Percentiles rank a stretch among this genome's conserved stretches.
These are phyloP conservation scores for Crocallis elinguaria DNA, from an alignment of 2,888 invertebrate genomes.

Conservation along the genomic window DNA sequence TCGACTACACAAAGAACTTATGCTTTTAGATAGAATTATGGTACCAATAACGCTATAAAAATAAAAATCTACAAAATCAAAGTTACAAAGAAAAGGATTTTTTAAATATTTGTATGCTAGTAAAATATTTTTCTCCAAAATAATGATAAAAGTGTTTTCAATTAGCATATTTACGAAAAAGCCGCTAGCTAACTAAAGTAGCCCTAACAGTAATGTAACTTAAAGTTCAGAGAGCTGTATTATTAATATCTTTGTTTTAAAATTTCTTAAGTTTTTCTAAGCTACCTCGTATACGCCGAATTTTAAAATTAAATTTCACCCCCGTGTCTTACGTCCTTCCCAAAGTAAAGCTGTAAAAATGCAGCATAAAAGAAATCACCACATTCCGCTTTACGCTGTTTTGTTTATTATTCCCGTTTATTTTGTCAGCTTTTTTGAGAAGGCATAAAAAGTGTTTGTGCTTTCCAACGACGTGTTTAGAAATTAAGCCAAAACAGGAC, in stretches of 20 bases:
- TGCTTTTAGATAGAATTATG: no score
- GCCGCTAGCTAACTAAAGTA: no score
- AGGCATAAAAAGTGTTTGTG: not conserved
- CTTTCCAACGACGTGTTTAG: not conserved
- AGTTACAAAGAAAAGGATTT: no score
- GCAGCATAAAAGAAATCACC: conserved; percentile 13
- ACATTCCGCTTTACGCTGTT: not conserved
- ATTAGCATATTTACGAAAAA: no score
- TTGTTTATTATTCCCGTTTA: conserved; percentile 10
- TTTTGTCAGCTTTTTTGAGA: conserved; percentile 10
- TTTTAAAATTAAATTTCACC: conserved; percentile 1
- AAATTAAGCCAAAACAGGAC: not conserved
- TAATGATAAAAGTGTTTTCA: no score
- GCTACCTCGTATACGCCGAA: not conserved
- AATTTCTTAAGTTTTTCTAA: not conserved
- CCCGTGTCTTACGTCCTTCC: conserved; percentile 2
- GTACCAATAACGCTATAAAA: no score
- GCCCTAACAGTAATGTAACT: no score
- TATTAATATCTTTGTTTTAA: not conserved
- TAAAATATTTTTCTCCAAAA: no score
- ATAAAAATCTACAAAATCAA: no score
- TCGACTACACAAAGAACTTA: no score
- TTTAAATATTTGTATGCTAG: no score
- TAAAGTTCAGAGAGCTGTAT: no score
- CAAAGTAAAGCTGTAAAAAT: conserved; percentile 12